phyloP scores from a whole-genome alignment of 2,797 vertebrate species.

The Premnoplex brunnescens region DNA sequence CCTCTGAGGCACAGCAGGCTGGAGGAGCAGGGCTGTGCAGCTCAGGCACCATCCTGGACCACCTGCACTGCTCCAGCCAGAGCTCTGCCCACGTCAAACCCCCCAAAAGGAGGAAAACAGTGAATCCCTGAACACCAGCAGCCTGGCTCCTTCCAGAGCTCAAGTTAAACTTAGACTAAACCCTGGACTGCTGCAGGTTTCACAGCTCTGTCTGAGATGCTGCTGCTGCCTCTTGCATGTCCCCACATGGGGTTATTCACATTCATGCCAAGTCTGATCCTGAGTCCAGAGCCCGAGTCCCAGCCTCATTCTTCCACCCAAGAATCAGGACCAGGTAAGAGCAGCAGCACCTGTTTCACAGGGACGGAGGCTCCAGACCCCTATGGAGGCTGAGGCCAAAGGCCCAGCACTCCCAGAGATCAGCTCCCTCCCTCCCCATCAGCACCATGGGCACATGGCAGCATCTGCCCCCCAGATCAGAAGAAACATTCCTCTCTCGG shows the following conservation, averaged over 20 bases:
- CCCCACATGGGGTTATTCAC: neutral
- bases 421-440: neutral
- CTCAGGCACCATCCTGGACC: neutral
- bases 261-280: neutral
- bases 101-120: neutral
- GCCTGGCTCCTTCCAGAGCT: neutral
- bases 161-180: neutral
- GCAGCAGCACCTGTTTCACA: neutral
- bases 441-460: neutral
- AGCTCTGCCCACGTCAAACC: neutral
- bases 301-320: neutral
- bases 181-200: neutral
- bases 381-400: accelerated
- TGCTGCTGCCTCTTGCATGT: neutral
- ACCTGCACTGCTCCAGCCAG: accelerated
- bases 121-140: constrained; percentile 24
- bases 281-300: neutral
- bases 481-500: neutral
- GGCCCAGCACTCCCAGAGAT: accelerated
- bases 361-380: neutral
- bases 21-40: neutral
- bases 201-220: neutral
- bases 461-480: neutral
- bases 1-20: neutral
- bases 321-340: neutral